Conservation (phyloP, 53 echinoderm and acorn worm genomes). For the Holothuria scabra region DNA sequence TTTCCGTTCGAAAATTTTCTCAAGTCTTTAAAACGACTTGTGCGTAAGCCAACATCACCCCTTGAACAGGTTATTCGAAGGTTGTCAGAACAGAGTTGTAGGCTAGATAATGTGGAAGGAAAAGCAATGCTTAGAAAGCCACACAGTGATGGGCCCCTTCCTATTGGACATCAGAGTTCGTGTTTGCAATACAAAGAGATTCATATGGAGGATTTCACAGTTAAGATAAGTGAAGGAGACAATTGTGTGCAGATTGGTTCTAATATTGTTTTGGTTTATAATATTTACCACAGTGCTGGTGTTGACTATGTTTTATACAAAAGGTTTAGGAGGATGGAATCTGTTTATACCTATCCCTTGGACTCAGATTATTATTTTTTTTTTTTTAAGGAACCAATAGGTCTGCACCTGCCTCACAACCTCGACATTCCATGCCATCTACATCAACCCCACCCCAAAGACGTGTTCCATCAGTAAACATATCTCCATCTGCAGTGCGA, state of each 20-base stretch:
- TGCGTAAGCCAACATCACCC: conserved; percentile 36
- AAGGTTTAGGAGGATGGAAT: not conserved
- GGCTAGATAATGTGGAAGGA: not conserved
- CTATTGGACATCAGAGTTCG: not conserved
- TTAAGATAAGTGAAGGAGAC: not conserved
- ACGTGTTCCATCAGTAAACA: no score
- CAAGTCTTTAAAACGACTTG: not conserved
- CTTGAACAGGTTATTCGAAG: conserved; percentile 7
- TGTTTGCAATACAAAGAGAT: conserved; percentile 1
- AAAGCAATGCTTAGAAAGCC: not conserved
- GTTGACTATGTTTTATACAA: not conserved
- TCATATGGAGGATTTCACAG: conserved; percentile 10
- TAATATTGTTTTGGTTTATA: not conserved
- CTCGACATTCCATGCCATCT: no score
- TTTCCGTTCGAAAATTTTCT: conserved; percentile 44
- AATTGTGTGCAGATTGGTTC: conserved; percentile 15
- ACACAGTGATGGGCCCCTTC: not conserved
- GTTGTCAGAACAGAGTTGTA: conserved; percentile 11
- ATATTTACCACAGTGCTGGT: not conserved
- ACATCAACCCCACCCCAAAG: no score
- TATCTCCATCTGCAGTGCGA: no score
- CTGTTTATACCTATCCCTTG: conserved; percentile 5
- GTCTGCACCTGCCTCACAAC: no score
- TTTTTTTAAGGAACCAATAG: no score
- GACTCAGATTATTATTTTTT: not conserved